Evolutionary conservation across 1,140 invertebrate genomes (phyloP), one percentile per base, ranked within the genome.

Genomic region (Drosophila azteca): DNA sequence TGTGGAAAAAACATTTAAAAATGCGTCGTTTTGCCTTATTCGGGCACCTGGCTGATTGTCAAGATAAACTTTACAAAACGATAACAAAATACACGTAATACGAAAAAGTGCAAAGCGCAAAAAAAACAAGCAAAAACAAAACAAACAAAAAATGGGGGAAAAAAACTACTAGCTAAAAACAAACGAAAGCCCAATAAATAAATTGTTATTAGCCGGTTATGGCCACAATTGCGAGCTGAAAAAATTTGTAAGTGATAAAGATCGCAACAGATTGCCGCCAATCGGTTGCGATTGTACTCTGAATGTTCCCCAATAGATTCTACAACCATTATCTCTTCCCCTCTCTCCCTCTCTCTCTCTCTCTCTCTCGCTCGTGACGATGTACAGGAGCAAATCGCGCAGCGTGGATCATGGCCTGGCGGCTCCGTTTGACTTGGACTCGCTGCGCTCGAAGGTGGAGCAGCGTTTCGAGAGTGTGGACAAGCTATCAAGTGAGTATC

Each of bases 401-500:
- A 97, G 96, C 79, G 96, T 97, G 75, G 96, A 97, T 92, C 96
- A 97, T 94, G 96, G 96, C 81, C 95, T 97, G 79, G 93, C 95
- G 46, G 93, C 95, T 46, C 95, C 96, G 45, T 97, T 96, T 88
- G 96, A 97, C 92, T 93, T 97, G 92, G 96, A 97, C 68, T 94
- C 95, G 22, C 93, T 97, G 53, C 94, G 96, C 71, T 96, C 95
- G 79, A 96, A 96, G 92, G 96, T 97, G 74, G 96, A 97, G 92
- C 95, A 95, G 77, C 94, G 96, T 67, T 95, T 96, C 84, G 96
- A 96, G 82, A 96, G 95, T 75, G 94, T 96, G 76, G 94, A 94
- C 81, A 94, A 94, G 90, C 92, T 94, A 73, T 92, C 93, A 67
- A 94, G 90, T 91, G 51, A 91, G 90, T 91, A 80, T 61, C 26